phyloP scores from a whole-genome alignment of 2,113 vertebrate genomes.

The Irena cyanogastra region DNA sequence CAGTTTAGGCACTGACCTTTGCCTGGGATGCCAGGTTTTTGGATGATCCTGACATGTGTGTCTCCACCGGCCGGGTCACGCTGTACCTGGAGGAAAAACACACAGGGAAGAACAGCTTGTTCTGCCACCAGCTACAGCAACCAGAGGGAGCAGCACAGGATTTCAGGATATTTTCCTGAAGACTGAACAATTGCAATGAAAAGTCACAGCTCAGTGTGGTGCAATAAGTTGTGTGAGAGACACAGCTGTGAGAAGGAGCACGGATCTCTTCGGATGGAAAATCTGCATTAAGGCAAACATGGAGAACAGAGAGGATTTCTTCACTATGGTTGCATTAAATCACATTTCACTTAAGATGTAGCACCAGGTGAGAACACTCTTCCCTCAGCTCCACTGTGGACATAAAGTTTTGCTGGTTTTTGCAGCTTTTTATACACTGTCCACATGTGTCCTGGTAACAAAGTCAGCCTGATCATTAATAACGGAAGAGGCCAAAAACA shows the following conservation, averaged over 20 bases:
- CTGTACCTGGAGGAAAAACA: slow-evolving; percentile 82
- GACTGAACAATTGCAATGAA: neutral
- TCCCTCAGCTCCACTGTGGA: neutral
- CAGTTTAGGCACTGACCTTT: slow-evolving; percentile 77
- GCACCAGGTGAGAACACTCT: neutral
- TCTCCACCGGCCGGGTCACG: slow-evolving; percentile 86
- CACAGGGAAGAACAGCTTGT: neutral
- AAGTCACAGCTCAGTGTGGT: neutral
- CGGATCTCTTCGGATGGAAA: neutral
- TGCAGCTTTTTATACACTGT: neutral
- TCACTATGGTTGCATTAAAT: neutral
- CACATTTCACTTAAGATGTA: neutral
- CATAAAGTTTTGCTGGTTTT: neutral
- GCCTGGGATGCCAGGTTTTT: slow-evolving; percentile 79
- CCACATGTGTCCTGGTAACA: neutral
- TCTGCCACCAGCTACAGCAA: neutral
- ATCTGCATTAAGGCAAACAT: neutral
- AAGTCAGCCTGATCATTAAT: neutral
- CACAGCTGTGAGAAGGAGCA: neutral
- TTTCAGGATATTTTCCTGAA: neutral
- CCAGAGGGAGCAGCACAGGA: neutral
- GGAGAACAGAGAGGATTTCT: neutral
- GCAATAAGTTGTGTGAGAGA: neutral
- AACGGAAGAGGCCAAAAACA: neutral
- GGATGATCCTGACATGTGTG: slow-evolving; percentile 82